These are phyloP conservation scores for Danionella cerebrum DNA, from an alignment of 2,113 vertebrate species.

Conservation along the genomic window DNA sequence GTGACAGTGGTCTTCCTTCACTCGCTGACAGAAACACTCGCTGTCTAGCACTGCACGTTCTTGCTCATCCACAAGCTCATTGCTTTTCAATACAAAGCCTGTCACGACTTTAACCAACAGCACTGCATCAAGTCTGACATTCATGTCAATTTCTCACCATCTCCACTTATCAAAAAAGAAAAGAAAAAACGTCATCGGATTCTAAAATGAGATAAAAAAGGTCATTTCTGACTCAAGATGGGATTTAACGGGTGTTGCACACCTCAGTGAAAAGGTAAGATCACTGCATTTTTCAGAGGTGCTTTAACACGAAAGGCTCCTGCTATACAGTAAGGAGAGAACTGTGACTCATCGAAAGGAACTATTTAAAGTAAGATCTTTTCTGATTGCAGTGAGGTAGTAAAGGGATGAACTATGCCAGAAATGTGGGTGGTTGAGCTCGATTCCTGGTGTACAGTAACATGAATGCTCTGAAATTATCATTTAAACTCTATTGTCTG, in stretches of 20 bases:
- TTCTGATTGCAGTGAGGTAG: neutral
- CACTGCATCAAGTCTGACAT: neutral
- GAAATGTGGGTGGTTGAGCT: neutral
- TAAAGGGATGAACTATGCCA: neutral
- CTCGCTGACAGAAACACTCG: constrained; percentile 41
- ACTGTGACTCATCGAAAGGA: neutral
- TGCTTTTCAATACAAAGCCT: neutral
- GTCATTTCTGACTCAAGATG: neutral
- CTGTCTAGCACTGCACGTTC: neutral
- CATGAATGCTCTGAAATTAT: neutral
- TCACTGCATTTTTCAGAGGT: neutral
- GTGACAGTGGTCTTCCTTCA: constrained; percentile 43
- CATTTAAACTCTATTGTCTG: neutral
- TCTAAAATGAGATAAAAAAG: constrained; percentile 11
- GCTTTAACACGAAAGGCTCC: neutral
- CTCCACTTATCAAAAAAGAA: too few species aligned
- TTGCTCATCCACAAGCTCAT: neutral
- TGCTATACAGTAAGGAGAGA: neutral
- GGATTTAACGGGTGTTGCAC: neutral
- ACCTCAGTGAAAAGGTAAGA: neutral
- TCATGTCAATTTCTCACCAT: constrained; percentile 1
- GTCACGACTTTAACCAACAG: constrained; percentile 32
- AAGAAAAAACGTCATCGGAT: neutral
- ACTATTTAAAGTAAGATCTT: neutral
- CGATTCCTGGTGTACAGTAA: neutral